Evolutionary conservation across 2,113 vertebrate species (phyloP), one percentile per base, ranked within the genome.

Genomic region (Sebastes fasciatus): DNA sequence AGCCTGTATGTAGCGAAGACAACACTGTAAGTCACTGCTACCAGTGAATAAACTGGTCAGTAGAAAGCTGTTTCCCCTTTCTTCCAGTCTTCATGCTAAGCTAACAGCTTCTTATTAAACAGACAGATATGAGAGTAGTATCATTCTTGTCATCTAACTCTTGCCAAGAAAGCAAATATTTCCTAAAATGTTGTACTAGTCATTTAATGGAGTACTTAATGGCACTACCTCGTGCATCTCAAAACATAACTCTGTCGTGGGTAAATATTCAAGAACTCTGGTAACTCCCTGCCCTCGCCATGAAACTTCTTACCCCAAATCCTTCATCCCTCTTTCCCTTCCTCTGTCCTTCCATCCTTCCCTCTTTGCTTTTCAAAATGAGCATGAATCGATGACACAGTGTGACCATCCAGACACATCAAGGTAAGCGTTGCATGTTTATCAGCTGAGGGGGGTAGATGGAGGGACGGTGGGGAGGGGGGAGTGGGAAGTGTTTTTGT

Each of bases 351-450:
- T 34, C 34, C 34, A 34, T 34, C 8, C 10, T 21, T n/a, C 70
- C 17, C 42, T 43, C 45, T 3, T 10, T 48, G 54, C 93, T 94
- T 91, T 90, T 86, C n/a, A 61, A 34, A 72, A 52, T 17, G 60
- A 51, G 23, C 26, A 4, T 52, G 60, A 62, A 48, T 69, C 7
- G 6, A 72, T 42, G 74, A 61, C 73, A 23, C 55, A 6, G 26
- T 84, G 45, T 45, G 48, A 16, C n/a, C 72, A 2, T 49, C 40
- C 51, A 94, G 46, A 70, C 49, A 49, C 51, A 48, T 61, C 54
- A 14, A 63, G 63, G 45, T 45, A 58, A 78, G 78, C 40, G 70
- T 48, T 40, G 64, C 23, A 8, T 63, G 77, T 66, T 51, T 57
- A 23, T 52, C 79, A 69, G 72, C 49, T 54, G 71, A 45, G 9